Percentiles rank a stretch among this genome's conserved stretches.
Conservation (phyloP, 2,888 invertebrate species). For the Tanytarsus gracilentus region DNA sequence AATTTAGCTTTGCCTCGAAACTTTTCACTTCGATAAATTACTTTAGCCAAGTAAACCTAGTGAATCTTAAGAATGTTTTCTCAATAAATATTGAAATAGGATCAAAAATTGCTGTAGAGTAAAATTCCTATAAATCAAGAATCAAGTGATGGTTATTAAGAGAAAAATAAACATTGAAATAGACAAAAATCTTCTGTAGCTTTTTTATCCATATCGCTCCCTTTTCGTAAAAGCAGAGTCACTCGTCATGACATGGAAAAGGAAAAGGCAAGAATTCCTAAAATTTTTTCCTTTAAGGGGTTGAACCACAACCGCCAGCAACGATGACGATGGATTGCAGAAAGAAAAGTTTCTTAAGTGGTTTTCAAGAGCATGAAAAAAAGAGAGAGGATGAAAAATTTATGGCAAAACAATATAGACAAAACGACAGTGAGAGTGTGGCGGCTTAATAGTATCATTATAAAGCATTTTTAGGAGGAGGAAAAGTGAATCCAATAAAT, state of each 20-base stretch:
- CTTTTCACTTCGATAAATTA: not conserved
- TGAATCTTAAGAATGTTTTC: conserved; percentile 2
- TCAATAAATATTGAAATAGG: conserved; percentile 29
- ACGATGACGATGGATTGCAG: not conserved
- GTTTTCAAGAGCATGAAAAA: conserved; percentile 22
- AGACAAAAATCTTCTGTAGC: not conserved
- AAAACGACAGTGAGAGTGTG: conserved; percentile 1
- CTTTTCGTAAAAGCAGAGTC: not conserved
- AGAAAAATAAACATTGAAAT: conserved; percentile 25
- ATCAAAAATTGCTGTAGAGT: conserved; percentile 24
- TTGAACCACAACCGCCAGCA: conserved; percentile 26
- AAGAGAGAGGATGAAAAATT: conserved; percentile 25
- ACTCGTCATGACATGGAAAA: not conserved
- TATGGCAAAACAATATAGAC: conserved; percentile 25
- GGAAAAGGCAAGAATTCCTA: conserved; percentile 9
- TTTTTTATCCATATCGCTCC: not conserved
- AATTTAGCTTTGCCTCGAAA: conserved; percentile 1
- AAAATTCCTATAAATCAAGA: conserved; percentile 29
- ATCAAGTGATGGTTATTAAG: conserved; percentile 29
- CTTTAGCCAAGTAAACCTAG: not conserved
- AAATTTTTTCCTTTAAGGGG: conserved; percentile 10
- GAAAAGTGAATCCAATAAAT: conserved; percentile 13
- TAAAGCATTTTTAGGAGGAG: conserved; percentile 20
- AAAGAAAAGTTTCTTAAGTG: conserved; percentile 23
- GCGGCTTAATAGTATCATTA: conserved; percentile 25